These are phyloP conservation scores for Xerus inauris DNA, from an alignment of 2,113 vertebrate species.

Conservation along the genomic window DNA sequence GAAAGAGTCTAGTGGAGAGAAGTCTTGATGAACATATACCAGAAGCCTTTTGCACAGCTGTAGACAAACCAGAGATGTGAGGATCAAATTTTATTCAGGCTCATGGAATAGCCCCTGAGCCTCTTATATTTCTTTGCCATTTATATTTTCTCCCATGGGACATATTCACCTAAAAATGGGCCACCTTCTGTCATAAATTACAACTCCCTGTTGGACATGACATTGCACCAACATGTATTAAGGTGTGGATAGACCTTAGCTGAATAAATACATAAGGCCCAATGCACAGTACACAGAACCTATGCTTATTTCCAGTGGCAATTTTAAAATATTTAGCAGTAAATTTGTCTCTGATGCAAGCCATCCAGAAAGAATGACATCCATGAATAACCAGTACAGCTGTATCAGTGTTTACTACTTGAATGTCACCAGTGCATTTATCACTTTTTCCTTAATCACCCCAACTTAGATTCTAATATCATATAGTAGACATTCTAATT, in stretches of 20 bases:
- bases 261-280: neutral
- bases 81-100: neutral
- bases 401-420: neutral
- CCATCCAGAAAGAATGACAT: neutral
- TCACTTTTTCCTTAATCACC: too few relatives aligned
- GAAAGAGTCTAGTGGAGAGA: neutral
- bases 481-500: neutral
- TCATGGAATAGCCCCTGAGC: neutral
- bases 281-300: neutral
- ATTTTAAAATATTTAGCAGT: neutral
- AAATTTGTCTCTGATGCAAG: neutral
- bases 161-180: neutral
- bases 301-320: neutral
- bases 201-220: neutral
- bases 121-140: neutral
- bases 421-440: neutral
- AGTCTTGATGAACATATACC: neutral
- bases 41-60: neutral
- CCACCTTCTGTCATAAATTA: neutral
- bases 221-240: neutral
- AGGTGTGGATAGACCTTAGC: neutral
- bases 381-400: too few relatives aligned
- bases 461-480: neutral
- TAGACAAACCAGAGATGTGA: neutral
- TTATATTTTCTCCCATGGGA: neutral